Conservation (phyloP, 2,888 invertebrate genomes). For the Archips crataeganus region DNA sequence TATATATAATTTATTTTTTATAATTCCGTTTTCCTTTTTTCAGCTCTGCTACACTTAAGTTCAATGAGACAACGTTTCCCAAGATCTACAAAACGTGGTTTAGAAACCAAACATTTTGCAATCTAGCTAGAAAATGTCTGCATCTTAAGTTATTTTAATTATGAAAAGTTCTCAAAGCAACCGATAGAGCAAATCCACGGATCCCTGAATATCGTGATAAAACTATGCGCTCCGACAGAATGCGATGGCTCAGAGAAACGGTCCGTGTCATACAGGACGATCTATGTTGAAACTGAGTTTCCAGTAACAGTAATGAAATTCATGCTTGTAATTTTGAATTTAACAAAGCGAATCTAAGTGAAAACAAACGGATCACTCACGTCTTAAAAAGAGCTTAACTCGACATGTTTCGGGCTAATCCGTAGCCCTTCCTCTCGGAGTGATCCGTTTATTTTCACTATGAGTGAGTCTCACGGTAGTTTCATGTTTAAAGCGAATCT, state of each 20-base stretch:
- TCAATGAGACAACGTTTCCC: neutral
- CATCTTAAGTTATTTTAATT: neutral
- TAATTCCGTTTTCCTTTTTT: too few species aligned
- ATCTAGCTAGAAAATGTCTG: neutral
- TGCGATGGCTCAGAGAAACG: slow-evolving; percentile 2
- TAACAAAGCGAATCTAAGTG: neutral
- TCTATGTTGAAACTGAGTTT: slow-evolving; percentile 11
- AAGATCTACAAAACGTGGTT: neutral
- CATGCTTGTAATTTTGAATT: neutral
- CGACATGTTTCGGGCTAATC: too few species aligned
- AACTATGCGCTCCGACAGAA: neutral
- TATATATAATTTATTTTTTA: too few species aligned
- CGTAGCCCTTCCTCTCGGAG: too few species aligned
- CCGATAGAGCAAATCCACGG: neutral
- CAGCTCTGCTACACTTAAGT: too few species aligned
- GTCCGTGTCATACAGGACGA: slow-evolving; percentile 7
- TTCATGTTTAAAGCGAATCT: neutral
- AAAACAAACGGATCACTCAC: too few species aligned
- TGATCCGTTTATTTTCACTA: too few species aligned
- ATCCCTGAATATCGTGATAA: neutral
- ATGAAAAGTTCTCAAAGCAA: neutral
- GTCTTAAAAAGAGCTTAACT: too few species aligned
- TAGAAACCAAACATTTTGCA: neutral
- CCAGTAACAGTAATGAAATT: neutral
- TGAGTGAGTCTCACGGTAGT: too few species aligned